Percentiles rank a stretch among this genome's conserved stretches.
These are phyloP conservation scores for Telenomus remus DNA, from an alignment of 1,140 invertebrate species.

Conservation along the genomic window DNA sequence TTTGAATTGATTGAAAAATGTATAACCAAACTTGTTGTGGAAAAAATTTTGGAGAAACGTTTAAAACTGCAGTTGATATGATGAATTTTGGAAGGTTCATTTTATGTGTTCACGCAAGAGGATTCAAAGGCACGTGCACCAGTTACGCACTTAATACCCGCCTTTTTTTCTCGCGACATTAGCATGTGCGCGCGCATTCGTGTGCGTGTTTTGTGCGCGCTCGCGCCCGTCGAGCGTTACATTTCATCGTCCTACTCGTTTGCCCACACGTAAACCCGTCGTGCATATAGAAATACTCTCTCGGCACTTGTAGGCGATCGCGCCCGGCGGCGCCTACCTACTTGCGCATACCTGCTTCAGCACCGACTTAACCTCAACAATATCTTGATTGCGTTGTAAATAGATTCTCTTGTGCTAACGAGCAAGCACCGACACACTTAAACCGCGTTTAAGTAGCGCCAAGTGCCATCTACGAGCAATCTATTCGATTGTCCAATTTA, in stretches of 20 bases:
- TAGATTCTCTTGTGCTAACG: conserved; percentile 54
- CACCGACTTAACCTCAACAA: conserved; percentile 54
- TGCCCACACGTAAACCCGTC: conserved; percentile 49
- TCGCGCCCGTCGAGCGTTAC: conserved; percentile 53
- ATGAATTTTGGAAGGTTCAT: neutral
- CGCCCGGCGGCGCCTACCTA: conserved; percentile 53
- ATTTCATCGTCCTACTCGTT: conserved; percentile 59
- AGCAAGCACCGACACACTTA: conserved; percentile 41
- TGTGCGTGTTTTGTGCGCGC: conserved; percentile 8
- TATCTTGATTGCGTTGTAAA: conserved; percentile 56
- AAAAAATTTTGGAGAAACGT: no score
- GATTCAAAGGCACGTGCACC: conserved; percentile 54
- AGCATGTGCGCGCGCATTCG: conserved; percentile 33
- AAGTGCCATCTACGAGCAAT: conserved; percentile 31
- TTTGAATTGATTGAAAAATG: no score
- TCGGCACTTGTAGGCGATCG: conserved; percentile 55
- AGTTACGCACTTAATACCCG: conserved; percentile 48
- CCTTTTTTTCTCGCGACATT: conserved; percentile 36
- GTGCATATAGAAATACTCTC: conserved; percentile 46
- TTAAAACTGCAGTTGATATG: no score
- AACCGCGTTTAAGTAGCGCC: conserved; percentile 32
- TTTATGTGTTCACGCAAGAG: neutral
- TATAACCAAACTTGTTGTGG: no score
- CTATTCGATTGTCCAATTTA: conserved; percentile 14
- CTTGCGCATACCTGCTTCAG: conserved; percentile 50